Conservation (phyloP, 2,113 vertebrate species). For the Turdus rufiventris region DNA sequence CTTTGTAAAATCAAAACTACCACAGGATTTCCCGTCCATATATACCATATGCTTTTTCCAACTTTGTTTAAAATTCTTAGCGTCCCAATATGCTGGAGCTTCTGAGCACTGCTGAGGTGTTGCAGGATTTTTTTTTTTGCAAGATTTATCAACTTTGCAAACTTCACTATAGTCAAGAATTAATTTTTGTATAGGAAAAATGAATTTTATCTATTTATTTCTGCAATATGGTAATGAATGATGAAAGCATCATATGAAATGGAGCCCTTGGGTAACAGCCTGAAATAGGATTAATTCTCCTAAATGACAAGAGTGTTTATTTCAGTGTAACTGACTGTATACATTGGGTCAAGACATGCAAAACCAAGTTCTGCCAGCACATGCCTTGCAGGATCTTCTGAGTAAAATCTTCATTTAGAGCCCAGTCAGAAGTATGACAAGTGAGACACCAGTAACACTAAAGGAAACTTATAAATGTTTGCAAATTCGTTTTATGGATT, state of each 20-base stretch:
- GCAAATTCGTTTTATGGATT: conserved; percentile 40
- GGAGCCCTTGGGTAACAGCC: conserved; percentile 5
- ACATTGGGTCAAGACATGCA: background rate
- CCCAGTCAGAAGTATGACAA: background rate
- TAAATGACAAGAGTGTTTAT: background rate
- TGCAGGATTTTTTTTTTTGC: background rate
- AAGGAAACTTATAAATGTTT: conserved; percentile 44
- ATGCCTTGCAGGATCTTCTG: background rate
- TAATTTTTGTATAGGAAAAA: background rate
- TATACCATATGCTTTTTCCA: conserved; percentile 26
- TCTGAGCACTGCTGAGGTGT: background rate
- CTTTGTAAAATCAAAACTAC: conserved; percentile 33
- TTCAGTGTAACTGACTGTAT: background rate
- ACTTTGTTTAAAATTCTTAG: background rate
- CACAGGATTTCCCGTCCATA: conserved; percentile 43
- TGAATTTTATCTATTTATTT: background rate
- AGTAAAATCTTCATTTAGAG: background rate
- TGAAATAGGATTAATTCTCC: conserved; percentile 41
- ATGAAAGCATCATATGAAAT: background rate
- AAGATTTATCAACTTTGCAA: background rate
- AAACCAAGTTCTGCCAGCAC: background rate
- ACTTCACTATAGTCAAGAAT: background rate
- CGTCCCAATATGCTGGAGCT: background rate
- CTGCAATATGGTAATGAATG: background rate
- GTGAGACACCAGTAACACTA: background rate